Conservation (phyloP, 2,113 vertebrate genomes). For the Xyrauchen texanus region DNA sequence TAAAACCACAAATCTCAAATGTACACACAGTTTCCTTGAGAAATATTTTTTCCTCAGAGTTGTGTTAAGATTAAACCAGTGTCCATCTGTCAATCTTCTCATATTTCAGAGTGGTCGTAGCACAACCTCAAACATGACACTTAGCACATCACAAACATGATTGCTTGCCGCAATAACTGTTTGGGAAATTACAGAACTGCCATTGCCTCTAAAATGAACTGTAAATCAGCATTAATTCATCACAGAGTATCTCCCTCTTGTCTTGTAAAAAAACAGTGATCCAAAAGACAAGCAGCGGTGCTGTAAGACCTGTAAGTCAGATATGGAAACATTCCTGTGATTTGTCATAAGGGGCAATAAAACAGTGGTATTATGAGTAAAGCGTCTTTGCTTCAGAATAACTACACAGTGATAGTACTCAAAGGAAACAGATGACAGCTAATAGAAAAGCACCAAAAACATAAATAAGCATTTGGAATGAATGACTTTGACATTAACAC, state of each 20-base stretch:
- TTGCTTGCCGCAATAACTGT: not conserved
- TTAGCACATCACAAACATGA: not conserved
- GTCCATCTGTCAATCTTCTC: not conserved
- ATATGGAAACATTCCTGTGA: constrained; percentile 72
- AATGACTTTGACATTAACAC: not conserved
- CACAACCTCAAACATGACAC: constrained; percentile 10
- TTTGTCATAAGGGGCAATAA: constrained; percentile 68
- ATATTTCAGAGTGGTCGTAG: not conserved
- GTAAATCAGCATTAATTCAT: constrained; percentile 28
- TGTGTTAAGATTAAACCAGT: not conserved
- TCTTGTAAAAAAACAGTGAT: constrained; percentile 3
- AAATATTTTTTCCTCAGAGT: not conserved
- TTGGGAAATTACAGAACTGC: constrained; percentile 16
- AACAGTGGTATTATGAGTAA: constrained; percentile 13
- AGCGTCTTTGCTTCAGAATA: constrained; percentile 19
- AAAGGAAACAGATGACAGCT: constrained; percentile 54
- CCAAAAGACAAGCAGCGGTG: constrained; percentile 46
- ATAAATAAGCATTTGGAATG: not conserved
- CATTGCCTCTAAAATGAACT: constrained; percentile 13
- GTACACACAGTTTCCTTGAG: not conserved
- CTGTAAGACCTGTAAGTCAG: constrained; percentile 60
- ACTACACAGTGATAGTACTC: constrained; percentile 42
- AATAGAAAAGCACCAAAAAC: constrained; percentile 22
- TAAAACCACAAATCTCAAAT: not conserved
- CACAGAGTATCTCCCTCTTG: not conserved